Conservation (phyloP, 2,888 invertebrate genomes). For the Polydrusus tereticollis region DNA sequence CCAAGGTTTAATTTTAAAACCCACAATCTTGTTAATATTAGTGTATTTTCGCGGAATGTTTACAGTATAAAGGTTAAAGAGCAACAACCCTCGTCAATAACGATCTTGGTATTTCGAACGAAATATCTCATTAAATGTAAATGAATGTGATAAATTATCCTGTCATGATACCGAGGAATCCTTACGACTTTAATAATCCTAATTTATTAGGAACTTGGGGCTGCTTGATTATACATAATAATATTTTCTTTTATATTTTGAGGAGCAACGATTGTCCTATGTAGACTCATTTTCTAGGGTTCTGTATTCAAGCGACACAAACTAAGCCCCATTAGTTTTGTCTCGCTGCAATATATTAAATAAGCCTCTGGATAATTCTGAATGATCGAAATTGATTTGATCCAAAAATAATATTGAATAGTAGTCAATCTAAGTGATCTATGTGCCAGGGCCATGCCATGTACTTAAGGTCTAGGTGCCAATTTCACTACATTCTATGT, state of each 20-base stretch:
- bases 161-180: not conserved
- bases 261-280: not conserved
- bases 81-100: not conserved
- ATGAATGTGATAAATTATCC: not conserved
- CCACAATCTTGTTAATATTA: not conserved
- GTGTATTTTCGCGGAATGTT: not conserved
- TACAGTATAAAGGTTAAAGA: not conserved
- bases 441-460: no score
- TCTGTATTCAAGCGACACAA: no score
- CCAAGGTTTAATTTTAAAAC: no score
- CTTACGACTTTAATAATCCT: slow-evolving; percentile 2
- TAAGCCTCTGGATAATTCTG: no score
- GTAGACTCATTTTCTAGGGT: no score
- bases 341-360: no score
- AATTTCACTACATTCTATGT: no score
- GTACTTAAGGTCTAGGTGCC: no score
- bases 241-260: not conserved
- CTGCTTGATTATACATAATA: not conserved
- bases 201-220: not conserved
- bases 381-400: no score
- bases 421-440: no score
- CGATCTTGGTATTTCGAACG: not conserved
- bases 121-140: slow-evolving; percentile 9
- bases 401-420: no score
- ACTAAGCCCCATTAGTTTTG: no score